Evolutionary conservation across 2,888 invertebrate species (phyloP).

Genomic region (Oasisia sp.): DNA sequence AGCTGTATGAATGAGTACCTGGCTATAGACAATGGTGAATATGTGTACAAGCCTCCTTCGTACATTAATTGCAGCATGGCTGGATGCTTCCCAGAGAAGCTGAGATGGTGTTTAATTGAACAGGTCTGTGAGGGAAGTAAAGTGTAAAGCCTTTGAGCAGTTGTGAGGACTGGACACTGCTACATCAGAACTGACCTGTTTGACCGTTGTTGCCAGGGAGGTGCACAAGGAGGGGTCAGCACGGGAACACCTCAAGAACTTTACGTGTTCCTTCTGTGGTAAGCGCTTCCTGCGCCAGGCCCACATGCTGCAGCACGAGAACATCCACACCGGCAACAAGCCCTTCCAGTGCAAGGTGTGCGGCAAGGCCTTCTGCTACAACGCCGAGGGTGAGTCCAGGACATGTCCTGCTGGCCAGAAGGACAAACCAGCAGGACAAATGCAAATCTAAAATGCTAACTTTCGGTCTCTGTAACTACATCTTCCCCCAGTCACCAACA

Average conservation of each 20-base stretch:
- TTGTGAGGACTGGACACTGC: too few relatives aligned
- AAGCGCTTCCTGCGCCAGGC: slow-evolving; percentile 41
- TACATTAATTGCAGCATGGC: background rate
- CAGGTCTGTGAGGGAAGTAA: too few relatives aligned
- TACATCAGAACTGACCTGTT: background rate
- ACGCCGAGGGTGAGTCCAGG: slow-evolving; percentile 30
- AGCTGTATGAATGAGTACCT: too few relatives aligned
- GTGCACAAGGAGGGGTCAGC: slow-evolving; percentile 23
- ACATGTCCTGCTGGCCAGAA: background rate
- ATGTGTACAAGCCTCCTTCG: background rate
- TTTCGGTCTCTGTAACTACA: background rate
- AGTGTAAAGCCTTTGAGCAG: too few relatives aligned
- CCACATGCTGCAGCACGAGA: slow-evolving; percentile 44
- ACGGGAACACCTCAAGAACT: slow-evolving; percentile 20
- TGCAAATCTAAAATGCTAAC: background rate
- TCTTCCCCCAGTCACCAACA: too few relatives aligned
- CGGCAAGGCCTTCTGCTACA: slow-evolving; percentile 28
- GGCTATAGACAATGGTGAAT: background rate
- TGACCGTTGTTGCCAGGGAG: slow-evolving; percentile 24
- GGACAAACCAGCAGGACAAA: background rate
- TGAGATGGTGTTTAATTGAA: too few relatives aligned
- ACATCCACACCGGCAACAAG: slow-evolving; percentile 45
- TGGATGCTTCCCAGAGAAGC: too few relatives aligned
- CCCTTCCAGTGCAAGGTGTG: slow-evolving; percentile 45
- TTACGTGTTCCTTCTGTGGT: slow-evolving; percentile 37